A percentile compares a stretch with the other conserved stretches of the same genome.
phyloP scores from a whole-genome alignment of 2,888 invertebrate species.

The Melanargia galathea region DNA sequence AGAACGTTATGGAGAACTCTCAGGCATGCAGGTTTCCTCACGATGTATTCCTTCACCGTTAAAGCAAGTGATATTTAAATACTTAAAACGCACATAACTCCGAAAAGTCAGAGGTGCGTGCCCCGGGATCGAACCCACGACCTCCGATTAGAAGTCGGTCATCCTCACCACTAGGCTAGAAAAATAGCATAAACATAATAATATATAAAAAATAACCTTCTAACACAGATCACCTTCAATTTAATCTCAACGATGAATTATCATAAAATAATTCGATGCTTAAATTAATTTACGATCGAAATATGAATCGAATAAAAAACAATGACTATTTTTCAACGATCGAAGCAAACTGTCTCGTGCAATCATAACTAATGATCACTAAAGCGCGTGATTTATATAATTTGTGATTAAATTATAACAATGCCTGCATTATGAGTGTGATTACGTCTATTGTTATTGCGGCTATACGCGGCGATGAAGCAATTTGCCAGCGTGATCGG shows the following conservation, averaged over 20 bases:
- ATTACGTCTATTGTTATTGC: conserved; percentile 19
- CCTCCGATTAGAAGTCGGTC: too few species aligned
- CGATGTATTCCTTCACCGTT: too few species aligned
- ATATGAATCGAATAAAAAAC: conserved; percentile 5
- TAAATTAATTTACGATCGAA: neutral
- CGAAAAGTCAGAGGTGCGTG: too few species aligned
- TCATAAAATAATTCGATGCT: neutral
- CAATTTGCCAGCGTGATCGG: conserved; percentile 20
- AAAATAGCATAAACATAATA: too few species aligned
- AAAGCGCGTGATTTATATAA: conserved; percentile 11
- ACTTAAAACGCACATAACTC: too few species aligned
- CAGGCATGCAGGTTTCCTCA: too few species aligned
- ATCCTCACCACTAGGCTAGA: too few species aligned
- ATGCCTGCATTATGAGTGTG: conserved; percentile 12
- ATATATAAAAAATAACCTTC: neutral
- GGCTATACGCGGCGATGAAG: conserved; percentile 13
- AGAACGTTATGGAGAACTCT: too few species aligned
- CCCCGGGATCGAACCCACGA: too few species aligned
- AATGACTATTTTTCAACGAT: neutral
- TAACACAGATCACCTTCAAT: too few species aligned
- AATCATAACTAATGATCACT: conserved; percentile 10
- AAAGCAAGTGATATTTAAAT: too few species aligned
- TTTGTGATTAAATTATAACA: conserved; percentile 21
- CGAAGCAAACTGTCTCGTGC: neutral
- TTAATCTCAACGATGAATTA: too few species aligned